phyloP scores from a whole-genome alignment of 2,888 invertebrate genomes.

The Creontiades dilutus region DNA sequence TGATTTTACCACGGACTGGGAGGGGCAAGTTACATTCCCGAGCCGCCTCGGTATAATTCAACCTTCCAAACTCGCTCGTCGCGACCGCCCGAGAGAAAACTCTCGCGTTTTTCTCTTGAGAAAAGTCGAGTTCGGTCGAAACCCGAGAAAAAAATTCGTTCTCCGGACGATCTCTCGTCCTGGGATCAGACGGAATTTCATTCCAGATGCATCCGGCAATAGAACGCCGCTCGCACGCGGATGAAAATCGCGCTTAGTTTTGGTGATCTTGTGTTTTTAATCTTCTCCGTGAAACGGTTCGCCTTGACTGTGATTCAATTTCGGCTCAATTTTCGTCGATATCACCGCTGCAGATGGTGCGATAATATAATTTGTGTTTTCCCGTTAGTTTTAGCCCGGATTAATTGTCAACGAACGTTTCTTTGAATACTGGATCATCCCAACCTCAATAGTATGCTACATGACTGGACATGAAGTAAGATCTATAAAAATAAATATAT shows the following conservation, averaged over 20 bases:
- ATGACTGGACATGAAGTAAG: constrained; percentile 74
- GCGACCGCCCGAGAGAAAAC: no score
- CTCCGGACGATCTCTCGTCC: not conserved
- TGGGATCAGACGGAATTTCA: not conserved
- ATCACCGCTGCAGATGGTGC: not conserved
- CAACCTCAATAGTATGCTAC: constrained; percentile 69
- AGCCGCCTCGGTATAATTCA: constrained; percentile 35
- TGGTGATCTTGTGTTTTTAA: not conserved
- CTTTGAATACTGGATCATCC: constrained; percentile 26
- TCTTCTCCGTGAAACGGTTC: not conserved
- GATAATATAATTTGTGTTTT: not conserved
- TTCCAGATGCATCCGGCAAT: not conserved
- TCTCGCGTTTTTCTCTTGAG: not conserved
- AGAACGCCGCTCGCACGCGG: not conserved
- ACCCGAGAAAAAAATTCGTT: not conserved
- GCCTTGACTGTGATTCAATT: not conserved
- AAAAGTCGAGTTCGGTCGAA: not conserved
- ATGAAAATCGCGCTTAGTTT: not conserved
- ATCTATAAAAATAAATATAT: not conserved
- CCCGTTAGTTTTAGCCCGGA: not conserved
- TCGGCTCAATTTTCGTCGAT: not conserved
- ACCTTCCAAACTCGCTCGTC: not conserved
- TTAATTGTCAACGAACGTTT: not conserved
- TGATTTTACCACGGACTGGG: constrained; percentile 73
- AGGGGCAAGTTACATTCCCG: constrained; percentile 71